Evolutionary conservation across 2,888 invertebrate species (phyloP), one percentile per base, ranked within the genome.

Genomic region (Drosophila leonis): DNA sequence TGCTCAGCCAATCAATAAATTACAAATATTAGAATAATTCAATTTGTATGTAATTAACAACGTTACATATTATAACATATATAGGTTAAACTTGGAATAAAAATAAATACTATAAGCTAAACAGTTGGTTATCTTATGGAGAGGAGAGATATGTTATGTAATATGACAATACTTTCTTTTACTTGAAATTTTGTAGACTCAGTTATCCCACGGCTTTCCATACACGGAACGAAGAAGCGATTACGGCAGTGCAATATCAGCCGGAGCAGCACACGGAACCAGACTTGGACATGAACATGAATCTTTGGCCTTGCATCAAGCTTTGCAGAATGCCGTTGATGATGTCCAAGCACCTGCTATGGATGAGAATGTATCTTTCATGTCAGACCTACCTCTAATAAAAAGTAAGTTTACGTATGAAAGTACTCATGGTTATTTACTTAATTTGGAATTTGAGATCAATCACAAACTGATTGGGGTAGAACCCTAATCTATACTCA

Each of bases 331-430:
- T 87, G 95, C 96, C 12, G 93, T 93, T 20, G 93, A 93, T 75
- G 93, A 94, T 86, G 94, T 94, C 74, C 94, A 96, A 96, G 96
- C 96, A 92, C 95, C 96, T 82, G 96, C 96, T 83, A 95, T 97
- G 93, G 97, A 98, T 92, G 97, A 98, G 91, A 97, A 97, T 83
- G 95, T 95, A 81, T 96, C 97, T 57, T 97, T 97, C 93, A 97
- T 98, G 95, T 97, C 97, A 86, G 97, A 98, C 93, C 95, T 98
- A 93, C 97, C 97, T 85, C 94, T 97, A 90, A 95, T 97, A 90
- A 98, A 98, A 96, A 97, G 97, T 97, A 94, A 96, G 97, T 95
- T 31, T 12, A 37, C 4, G 31, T 37, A 20, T 13, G 8, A 7
- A 31, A 49, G 12, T 31, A 49, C 4, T 29, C n/a, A n/a, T 1